These are phyloP conservation scores for Notocelia uddmanniana DNA, from an alignment of 2,888 invertebrate genomes.

Conservation along the genomic window DNA sequence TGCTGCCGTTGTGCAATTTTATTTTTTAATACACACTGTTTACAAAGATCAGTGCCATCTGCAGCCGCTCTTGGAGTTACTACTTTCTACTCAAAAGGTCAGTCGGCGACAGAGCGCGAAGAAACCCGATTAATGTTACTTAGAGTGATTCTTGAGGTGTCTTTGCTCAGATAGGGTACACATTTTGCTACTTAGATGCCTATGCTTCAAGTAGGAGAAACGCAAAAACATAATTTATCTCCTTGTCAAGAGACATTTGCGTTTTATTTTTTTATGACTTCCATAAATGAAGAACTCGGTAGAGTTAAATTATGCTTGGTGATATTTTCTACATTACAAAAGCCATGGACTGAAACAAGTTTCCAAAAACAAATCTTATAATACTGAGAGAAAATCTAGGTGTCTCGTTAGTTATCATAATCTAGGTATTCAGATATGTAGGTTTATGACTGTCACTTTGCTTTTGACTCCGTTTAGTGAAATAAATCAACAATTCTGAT, in stretches of 20 bases:
- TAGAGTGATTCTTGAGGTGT: conserved; percentile 75
- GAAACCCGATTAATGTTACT: conserved; percentile 84
- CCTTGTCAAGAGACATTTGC: conserved; percentile 54
- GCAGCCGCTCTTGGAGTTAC: conserved; percentile 38
- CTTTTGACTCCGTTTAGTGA: not conserved
- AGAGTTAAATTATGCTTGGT: not conserved
- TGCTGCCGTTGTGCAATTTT: conserved; percentile 1
- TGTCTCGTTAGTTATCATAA: too few species aligned
- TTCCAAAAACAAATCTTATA: not conserved
- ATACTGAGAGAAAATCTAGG: too few species aligned
- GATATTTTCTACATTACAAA: not conserved
- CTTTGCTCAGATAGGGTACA: conserved; percentile 74
- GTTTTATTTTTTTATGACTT: conserved; percentile 46
- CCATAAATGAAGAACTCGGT: not conserved
- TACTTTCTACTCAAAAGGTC: conserved; percentile 38
- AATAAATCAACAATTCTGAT: not conserved
- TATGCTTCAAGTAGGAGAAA: conserved; percentile 66
- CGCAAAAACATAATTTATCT: conserved; percentile 63
- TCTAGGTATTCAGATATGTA: too few species aligned
- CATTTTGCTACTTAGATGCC: conserved; percentile 81
- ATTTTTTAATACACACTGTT: not conserved
- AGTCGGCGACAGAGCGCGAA: conserved; percentile 50
- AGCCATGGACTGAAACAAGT: not conserved
- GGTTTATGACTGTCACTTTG: not conserved
- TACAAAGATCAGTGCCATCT: conserved; percentile 24